Evolutionary conservation across 2,113 vertebrate species (phyloP).

Genomic region (Takifugu bimaculatus): DNA sequence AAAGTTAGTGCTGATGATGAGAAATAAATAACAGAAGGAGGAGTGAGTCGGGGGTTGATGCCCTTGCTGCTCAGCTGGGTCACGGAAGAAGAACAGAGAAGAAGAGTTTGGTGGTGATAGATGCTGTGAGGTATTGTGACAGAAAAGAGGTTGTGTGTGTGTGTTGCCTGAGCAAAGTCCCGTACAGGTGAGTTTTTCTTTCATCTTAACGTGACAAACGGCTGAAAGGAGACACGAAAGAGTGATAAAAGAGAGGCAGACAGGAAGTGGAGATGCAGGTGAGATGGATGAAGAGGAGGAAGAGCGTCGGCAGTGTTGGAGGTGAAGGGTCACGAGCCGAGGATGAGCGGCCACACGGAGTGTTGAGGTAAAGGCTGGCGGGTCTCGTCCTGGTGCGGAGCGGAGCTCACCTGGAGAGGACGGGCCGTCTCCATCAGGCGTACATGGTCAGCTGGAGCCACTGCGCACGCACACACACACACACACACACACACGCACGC

Average conservation of each 20-base stretch:
- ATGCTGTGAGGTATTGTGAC: conserved; percentile 63
- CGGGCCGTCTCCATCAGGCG: conserved; percentile 68
- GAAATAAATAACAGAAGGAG: too few species aligned
- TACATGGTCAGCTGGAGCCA: conserved; percentile 99
- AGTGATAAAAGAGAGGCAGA: conserved; percentile 16
- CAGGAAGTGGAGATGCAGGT: conserved; percentile 3
- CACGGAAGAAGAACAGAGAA: conserved; percentile 8
- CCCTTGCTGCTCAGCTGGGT: conserved; percentile 20
- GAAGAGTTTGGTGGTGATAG: not conserved
- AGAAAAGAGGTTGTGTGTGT: conserved; percentile 70
- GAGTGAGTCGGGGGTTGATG: not conserved
- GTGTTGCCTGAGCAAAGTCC: conserved; percentile 64
- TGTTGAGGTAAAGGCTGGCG: conserved; percentile 75
- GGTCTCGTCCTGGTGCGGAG: conserved; percentile 65
- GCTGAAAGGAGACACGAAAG: conserved; percentile 36
- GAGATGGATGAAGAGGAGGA: conserved; percentile 12
- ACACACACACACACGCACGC: too few species aligned
- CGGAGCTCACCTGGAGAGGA: conserved; percentile 52
- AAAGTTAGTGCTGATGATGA: conserved; percentile 1
- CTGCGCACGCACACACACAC: conserved; percentile 69
- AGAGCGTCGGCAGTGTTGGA: not conserved
- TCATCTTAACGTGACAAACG: not conserved
- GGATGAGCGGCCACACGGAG: conserved; percentile 53
- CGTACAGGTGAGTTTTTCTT: conserved; percentile 14
- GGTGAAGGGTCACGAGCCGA: conserved; percentile 29